Percentiles rank a stretch among this genome's conserved stretches.
phyloP scores from a whole-genome alignment of 92 coral and sea anemone species.

The Porites cylindrica region DNA sequence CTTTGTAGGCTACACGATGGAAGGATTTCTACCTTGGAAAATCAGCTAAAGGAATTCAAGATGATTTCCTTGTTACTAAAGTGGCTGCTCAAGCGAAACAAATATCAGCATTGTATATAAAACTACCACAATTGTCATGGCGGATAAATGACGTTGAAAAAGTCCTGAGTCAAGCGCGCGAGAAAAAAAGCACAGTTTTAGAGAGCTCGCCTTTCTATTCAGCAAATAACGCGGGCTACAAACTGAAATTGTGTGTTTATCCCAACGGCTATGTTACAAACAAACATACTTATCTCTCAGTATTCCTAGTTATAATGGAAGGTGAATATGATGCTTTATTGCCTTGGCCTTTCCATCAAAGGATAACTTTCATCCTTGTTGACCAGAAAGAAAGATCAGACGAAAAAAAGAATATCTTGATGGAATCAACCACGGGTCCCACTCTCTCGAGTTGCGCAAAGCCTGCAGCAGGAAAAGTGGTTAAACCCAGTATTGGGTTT shows the following conservation, averaged over 20 bases:
- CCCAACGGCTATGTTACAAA: conserved; percentile 16
- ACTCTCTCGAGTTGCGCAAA: neutral
- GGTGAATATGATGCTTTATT: conserved; percentile 48
- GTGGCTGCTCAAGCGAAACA: conserved; percentile 6
- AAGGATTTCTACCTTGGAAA: neutral
- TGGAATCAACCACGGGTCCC: neutral
- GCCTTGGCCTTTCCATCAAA: neutral
- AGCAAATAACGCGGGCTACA: neutral
- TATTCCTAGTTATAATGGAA: conserved; percentile 21
- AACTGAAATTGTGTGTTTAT: conserved; percentile 20
- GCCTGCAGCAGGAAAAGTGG: neutral
- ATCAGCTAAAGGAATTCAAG: neutral
- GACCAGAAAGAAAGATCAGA: neutral
- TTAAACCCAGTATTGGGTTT: neutral
- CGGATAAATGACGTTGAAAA: neutral
- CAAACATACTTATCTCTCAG: conserved; percentile 17
- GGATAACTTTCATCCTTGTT: neutral
- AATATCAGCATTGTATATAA: neutral
- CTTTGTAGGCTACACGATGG: neutral
- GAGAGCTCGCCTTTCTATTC: neutral
- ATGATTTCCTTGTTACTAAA: neutral
- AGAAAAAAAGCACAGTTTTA: neutral
- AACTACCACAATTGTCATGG: neutral
- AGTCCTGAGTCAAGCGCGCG: neutral
- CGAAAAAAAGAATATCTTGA: neutral